Conservation (phyloP, 2,797 vertebrate species). For the Helicolenus hilgendorfi region DNA sequence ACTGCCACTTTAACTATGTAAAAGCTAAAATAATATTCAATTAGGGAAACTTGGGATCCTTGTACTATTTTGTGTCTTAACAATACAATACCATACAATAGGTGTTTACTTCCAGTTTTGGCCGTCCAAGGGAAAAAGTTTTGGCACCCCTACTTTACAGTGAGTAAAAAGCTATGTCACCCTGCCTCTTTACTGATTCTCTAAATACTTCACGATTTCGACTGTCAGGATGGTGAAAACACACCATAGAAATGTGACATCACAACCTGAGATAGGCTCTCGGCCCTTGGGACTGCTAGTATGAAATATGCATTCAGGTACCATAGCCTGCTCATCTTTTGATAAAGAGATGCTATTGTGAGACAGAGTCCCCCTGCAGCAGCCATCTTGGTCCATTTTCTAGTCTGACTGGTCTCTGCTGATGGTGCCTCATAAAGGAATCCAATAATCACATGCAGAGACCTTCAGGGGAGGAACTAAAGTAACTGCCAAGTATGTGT, state of each 20-base stretch:
- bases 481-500: conserved; percentile 52
- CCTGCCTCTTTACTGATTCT: neutral
- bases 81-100: too few species aligned
- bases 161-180: neutral
- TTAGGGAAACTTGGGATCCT: too few species aligned
- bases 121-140: too few species aligned
- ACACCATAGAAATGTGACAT: conserved; percentile 24
- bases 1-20: too few species aligned
- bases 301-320: conserved; percentile 70
- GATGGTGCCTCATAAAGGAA: conserved; percentile 83
- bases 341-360: conserved; percentile 67
- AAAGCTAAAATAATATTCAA: too few species aligned
- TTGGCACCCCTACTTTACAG: neutral
- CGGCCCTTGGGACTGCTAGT: conserved; percentile 9
- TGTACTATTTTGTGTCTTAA: too few species aligned
- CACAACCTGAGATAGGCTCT: conserved; percentile 1
- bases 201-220: neutral
- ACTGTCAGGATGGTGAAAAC: neutral
- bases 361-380: conserved; percentile 68
- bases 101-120: too few species aligned
- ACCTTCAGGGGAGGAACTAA: conserved; percentile 79
- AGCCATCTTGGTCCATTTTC: conserved; percentile 78
- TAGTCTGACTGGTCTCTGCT: conserved; percentile 78
- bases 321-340: conserved; percentile 61
- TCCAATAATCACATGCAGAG: conserved; percentile 84